phyloP scores from a whole-genome alignment of 2,888 invertebrate genomes.

The Molanna angustata region DNA sequence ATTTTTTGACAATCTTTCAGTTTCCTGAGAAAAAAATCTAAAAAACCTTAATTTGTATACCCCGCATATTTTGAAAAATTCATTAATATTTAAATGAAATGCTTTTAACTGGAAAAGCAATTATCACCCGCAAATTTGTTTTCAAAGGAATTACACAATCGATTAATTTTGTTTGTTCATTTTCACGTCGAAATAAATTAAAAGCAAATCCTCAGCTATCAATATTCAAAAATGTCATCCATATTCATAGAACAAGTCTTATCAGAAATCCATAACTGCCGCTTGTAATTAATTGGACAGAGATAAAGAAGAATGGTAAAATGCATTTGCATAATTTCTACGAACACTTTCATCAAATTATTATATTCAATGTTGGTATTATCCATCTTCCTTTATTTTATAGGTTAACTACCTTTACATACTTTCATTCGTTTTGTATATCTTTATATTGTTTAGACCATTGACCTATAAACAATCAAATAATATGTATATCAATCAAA shows the following conservation, averaged over 20 bases:
- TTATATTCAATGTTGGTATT: too few species aligned
- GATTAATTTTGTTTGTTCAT: slow-evolving; percentile 25
- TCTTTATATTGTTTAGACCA: too few species aligned
- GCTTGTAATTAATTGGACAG: slow-evolving; percentile 19
- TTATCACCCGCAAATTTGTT: slow-evolving; percentile 13
- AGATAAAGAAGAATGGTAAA: background rate
- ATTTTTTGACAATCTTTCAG: too few species aligned
- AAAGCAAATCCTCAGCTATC: slow-evolving; percentile 24
- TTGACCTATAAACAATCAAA: background rate
- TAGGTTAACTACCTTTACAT: too few species aligned
- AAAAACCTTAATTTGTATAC: too few species aligned
- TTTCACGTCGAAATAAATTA: slow-evolving; percentile 26
- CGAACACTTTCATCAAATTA: background rate
- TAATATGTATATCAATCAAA: background rate
- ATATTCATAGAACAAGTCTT: slow-evolving; percentile 29
- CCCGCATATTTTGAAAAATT: too few species aligned
- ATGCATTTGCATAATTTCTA: background rate
- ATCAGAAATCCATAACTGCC: slow-evolving; percentile 31
- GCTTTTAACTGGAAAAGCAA: background rate
- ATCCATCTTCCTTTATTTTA: too few species aligned
- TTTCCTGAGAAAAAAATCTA: too few species aligned
- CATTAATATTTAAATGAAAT: too few species aligned
- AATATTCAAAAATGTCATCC: slow-evolving; percentile 32
- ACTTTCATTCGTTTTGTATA: too few species aligned
- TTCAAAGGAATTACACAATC: slow-evolving; percentile 20